phyloP scores from a whole-genome alignment of 2,888 invertebrate species.

The Lamellibrachia columna region DNA sequence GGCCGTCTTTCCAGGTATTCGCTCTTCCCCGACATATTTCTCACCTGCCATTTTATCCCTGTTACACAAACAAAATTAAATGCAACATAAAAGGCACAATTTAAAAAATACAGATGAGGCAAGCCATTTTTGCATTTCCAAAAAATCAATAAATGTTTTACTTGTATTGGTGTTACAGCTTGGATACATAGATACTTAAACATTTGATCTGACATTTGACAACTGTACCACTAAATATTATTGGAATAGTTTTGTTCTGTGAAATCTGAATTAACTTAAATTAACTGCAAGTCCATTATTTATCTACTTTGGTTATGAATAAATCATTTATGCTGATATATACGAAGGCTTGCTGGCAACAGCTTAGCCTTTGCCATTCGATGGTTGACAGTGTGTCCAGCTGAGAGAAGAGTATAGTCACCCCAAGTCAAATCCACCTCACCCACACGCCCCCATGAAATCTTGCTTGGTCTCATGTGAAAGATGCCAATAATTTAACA shows the following conservation, averaged over 20 bases:
- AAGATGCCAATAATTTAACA: too few relatives aligned
- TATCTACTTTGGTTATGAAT: neutral
- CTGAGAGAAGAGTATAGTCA: neutral
- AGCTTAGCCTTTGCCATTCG: neutral
- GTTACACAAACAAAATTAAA: slow-evolving; percentile 27
- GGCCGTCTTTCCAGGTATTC: slow-evolving; percentile 55
- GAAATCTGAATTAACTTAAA: neutral
- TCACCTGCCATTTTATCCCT: slow-evolving; percentile 53
- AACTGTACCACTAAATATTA: neutral
- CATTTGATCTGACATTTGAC: neutral
- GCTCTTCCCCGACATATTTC: slow-evolving; percentile 50
- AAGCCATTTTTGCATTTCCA: too few relatives aligned
- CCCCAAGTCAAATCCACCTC: neutral
- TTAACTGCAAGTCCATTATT: neutral
- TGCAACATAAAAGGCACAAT: neutral
- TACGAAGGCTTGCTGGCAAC: neutral
- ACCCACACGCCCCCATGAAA: too few relatives aligned
- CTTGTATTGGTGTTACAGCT: too few relatives aligned
- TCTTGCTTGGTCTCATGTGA: too few relatives aligned
- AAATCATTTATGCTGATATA: neutral
- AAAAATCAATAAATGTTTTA: too few relatives aligned
- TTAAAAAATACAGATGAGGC: neutral
- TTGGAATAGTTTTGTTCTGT: too few relatives aligned
- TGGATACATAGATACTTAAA: too few relatives aligned
- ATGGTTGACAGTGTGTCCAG: neutral